phyloP scores from a whole-genome alignment of 2,797 vertebrate genomes.

The Silurus aristotelis region DNA sequence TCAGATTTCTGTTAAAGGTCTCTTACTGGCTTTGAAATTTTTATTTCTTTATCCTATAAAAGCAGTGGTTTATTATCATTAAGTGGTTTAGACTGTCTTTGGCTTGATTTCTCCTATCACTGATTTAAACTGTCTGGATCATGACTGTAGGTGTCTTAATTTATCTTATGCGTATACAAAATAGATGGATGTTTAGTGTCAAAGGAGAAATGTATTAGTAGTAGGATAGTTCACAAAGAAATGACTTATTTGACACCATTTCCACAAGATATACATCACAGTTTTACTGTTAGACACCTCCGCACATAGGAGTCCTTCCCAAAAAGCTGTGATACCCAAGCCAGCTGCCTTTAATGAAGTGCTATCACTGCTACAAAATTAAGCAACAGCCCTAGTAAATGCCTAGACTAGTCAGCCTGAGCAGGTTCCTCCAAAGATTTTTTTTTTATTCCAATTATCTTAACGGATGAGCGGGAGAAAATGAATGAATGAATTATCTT shows the following conservation, averaged over 20 bases:
- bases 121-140: neutral
- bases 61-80: neutral
- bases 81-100: neutral
- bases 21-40: conserved; percentile 6
- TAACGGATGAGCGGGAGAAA: too few species aligned
- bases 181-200: neutral
- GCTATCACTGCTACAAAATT: too few species aligned
- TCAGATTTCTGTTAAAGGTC: conserved; percentile 3
- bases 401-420: too few species aligned
- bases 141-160: neutral
- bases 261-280: too few species aligned
- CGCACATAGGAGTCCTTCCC: too few species aligned
- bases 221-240: neutral
- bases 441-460: too few species aligned
- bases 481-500: too few species aligned
- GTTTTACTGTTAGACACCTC: too few species aligned
- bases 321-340: too few species aligned
- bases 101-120: neutral
- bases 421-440: too few species aligned
- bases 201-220: neutral
- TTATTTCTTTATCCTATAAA: conserved; percentile 7
- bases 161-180: neutral
- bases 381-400: too few species aligned
- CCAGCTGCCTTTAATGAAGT: too few species aligned
- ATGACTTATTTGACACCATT: neutral